Base-by-base conservation (phyloP, 2,888 invertebrate species). In the Ellobium chinense region DNA sequence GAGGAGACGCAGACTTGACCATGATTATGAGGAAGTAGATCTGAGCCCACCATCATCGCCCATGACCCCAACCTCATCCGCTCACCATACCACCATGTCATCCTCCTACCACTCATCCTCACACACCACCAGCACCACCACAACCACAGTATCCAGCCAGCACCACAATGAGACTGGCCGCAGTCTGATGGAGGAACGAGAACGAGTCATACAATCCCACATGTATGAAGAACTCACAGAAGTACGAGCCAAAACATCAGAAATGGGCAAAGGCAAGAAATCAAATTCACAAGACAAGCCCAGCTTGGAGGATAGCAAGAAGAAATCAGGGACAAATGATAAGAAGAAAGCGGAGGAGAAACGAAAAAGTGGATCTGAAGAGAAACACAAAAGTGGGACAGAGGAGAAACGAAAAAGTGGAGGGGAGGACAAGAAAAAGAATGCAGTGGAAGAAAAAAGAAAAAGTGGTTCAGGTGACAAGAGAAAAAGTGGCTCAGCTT, bases 151-250 rank as follows among this genome's bases (percentile, higher is more conserved):
- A 4, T 36, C n/a, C 1, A 18, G 14, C 66, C 21, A 36, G 12
- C n/a, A 9, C 18, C n/a, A 9, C 1, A 58, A 5, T 1, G 24
- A 34, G 3, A 18, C 58, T 2, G 1, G 3, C 18, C 21, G 34
- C 14, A 21, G 21, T 14, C 14, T 34, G n/a, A 62, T 60, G 4
- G 79, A 84, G 27, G 84, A 82, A 2, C 84, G 84, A 65, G 86
- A 88, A 34, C 74, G 86, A n/a, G 88, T 88, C 14, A 63, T 89
- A 39, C 84, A 86, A 66, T 80, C 84, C 34, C 90, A 90, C 80
- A 89, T 86, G 65, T 90, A 90, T 60, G 90, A 89, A 65, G 90
- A 89, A 54, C 85, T 90, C 7, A 82, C 85, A 3, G 89, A 89
- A 36, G 88, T 89, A 29, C 85, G 87, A 24, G 76, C 76, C 24